Percentiles rank a stretch among this genome's conserved stretches.
phyloP scores from a whole-genome alignment of 2,888 invertebrate species.

The Trypoxylon attenuatum region DNA sequence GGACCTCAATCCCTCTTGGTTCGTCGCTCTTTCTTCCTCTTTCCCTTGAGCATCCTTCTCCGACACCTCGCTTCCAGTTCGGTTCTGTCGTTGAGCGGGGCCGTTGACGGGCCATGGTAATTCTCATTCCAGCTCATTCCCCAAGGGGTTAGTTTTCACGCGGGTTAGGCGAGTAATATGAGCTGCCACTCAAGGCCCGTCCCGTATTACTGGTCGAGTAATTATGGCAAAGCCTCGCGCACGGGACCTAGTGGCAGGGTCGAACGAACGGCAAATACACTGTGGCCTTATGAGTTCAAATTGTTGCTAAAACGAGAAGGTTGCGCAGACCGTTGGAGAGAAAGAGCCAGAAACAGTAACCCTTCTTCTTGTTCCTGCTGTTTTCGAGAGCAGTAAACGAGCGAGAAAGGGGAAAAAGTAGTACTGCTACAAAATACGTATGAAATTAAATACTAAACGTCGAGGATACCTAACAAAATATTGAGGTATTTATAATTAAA shows the following conservation, averaged over 20 bases:
- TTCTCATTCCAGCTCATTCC: slow-evolving; percentile 56
- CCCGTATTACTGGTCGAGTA: slow-evolving; percentile 70
- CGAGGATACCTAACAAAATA: too few relatives aligned
- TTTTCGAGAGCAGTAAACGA: too few relatives aligned
- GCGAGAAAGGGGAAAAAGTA: too few relatives aligned
- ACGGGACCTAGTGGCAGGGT: slow-evolving; percentile 32
- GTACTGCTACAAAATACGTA: too few relatives aligned
- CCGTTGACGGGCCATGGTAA: slow-evolving; percentile 43
- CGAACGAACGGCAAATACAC: slow-evolving; percentile 49
- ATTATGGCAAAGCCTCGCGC: slow-evolving; percentile 65
- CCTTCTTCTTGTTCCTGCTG: too few relatives aligned
- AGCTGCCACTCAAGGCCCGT: slow-evolving; percentile 71
- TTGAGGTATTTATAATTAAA: too few relatives aligned
- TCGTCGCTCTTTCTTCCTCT: slow-evolving; percentile 10
- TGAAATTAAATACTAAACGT: too few relatives aligned
- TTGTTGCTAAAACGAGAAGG: slow-evolving; percentile 56
- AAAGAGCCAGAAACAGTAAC: not conserved
- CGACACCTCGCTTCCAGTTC: too few relatives aligned
- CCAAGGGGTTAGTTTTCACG: slow-evolving; percentile 70
- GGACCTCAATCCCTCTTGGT: too few relatives aligned
- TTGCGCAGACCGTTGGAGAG: slow-evolving; percentile 8
- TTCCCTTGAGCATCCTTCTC: not conserved
- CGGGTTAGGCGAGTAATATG: slow-evolving; percentile 71
- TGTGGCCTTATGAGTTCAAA: slow-evolving; percentile 62
- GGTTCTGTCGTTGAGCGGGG: too few relatives aligned